phyloP scores from a whole-genome alignment of 30 jellyfish, hydroid and myxozoan genomes.

The Aurelia sp. region DNA sequence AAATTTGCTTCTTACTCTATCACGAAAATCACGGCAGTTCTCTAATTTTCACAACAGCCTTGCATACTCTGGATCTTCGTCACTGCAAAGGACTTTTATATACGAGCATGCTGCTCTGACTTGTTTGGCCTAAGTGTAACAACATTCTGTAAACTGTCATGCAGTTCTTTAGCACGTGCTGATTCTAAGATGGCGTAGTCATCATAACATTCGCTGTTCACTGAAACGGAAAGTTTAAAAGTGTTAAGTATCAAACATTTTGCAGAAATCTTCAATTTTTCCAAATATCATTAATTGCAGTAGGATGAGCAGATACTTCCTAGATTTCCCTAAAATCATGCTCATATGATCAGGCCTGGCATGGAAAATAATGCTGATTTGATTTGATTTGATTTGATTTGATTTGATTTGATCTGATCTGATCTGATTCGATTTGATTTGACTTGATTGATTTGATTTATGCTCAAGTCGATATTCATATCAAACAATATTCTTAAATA shows the following conservation, averaged over 20 bases:
- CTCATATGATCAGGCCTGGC: no score
- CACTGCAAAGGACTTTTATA: not conserved
- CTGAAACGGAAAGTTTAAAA: conserved; percentile 5
- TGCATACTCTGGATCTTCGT: not conserved
- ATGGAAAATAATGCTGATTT: no score
- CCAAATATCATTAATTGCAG: no score
- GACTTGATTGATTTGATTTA: no score
- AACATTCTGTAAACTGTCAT: conserved; percentile 60
- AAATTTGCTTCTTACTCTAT: not conserved
- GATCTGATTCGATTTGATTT: no score
- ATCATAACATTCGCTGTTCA: conserved; percentile 58
- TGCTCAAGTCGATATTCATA: no score
- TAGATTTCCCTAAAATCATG: no score
- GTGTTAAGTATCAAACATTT: not conserved
- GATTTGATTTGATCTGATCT: no score
- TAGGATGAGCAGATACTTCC: no score
- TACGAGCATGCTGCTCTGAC: conserved; percentile 55
- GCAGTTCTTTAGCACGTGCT: conserved; percentile 74
- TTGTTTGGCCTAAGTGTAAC: conserved; percentile 42
- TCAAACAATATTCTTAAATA: no score
- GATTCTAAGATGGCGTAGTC: conserved; percentile 75
- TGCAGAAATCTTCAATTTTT: no score
- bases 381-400: no score
- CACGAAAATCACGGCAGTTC: not conserved
- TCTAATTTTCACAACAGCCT: not conserved